Base-by-base conservation (phyloP, 2,113 vertebrate species). In the Nyctereutes procyonoides region DNA sequence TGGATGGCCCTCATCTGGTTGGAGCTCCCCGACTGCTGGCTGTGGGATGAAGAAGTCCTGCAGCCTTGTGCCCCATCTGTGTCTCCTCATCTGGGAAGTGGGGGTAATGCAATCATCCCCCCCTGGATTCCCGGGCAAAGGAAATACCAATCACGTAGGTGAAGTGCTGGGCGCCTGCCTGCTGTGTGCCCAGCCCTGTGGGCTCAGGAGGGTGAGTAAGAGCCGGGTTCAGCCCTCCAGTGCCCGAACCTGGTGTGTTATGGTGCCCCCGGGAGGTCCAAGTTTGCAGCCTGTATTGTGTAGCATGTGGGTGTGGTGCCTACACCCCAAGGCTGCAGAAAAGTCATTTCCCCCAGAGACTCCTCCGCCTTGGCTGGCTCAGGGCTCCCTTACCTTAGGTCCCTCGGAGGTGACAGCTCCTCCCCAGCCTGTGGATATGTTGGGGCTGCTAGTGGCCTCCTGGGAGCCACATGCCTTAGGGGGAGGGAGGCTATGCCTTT, bases 251-350 rank as follows among this genome's bases (percentile, higher is more conserved):
- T 94, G 91, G 0, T 67, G 65, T 51, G 26, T 94, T 91, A 90
- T 86, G 63, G 73, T 67, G 96, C 85, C 95, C n/a, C 9, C 0
- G 92, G 89, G 95, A 88, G 22, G 62, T 86, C 32, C 0, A 24
- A 83, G 43, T 56, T 28, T 69, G 32, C 58, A 65, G 85, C 62
- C 83, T 77, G 55, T 13, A 74, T 89, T 93, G 89, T 96, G 86
- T 82, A 83, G 93, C 43, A 0, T 90, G 51, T 92, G 96, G 98
- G 97, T 96, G 96, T 96, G 97, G 97, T 71, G 43, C 79, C 91
- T 35, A 26, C 8, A 32, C 93, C 97, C 73, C 0, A 1, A 48
- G 83, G 89, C 96, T 48, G 4, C 67, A 26, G 92, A 62, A 74
- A 95, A 97, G 74, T 69, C 65, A 30, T 58, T 93, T 95, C 86